Percentiles rank a stretch among this genome's conserved stretches.
Conservation (phyloP, 1,140 invertebrate genomes). For the Triops cancriformis region DNA sequence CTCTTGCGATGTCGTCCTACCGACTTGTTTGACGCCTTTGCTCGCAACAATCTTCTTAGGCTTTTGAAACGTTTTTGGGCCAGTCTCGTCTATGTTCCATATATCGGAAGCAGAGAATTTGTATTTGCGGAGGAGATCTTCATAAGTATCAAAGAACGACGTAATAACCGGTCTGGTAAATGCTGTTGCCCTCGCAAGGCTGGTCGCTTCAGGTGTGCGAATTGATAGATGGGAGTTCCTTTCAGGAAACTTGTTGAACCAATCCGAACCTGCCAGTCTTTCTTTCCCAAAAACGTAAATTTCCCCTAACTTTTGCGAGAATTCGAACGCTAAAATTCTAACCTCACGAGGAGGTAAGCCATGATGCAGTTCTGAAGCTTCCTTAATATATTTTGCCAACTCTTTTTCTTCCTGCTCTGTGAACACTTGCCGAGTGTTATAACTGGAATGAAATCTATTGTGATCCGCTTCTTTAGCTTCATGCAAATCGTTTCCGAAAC, state of each 20-base stretch:
- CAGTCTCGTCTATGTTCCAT: slow-evolving; percentile 43
- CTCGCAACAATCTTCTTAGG: slow-evolving; percentile 36
- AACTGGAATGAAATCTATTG: not conserved
- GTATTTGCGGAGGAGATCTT: slow-evolving; percentile 35
- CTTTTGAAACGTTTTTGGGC: slow-evolving; percentile 34
- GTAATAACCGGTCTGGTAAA: slow-evolving; percentile 40
- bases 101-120: slow-evolving; percentile 37
- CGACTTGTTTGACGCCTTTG: slow-evolving; percentile 40
- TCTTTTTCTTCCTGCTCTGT: not conserved
- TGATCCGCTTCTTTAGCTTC: not conserved
- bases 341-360: not conserved
- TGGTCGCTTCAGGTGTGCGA: slow-evolving; percentile 40
- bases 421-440: not conserved
- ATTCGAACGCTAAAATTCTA: not conserved
- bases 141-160: slow-evolving; percentile 37
- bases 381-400: not conserved
- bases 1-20: slow-evolving; percentile 41
- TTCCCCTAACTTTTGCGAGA: not conserved
- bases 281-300: slow-evolving; percentile 34
- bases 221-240: slow-evolving; percentile 37
- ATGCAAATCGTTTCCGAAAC: not conserved
- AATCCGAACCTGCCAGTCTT: slow-evolving; percentile 37
- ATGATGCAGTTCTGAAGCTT: not conserved
- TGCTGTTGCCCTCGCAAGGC: slow-evolving; percentile 36
- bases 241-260: slow-evolving; percentile 39